Evolutionary conservation across 2,888 invertebrate genomes (phyloP), one percentile per base, ranked within the genome.

Genomic region (Athalia rosae): DNA sequence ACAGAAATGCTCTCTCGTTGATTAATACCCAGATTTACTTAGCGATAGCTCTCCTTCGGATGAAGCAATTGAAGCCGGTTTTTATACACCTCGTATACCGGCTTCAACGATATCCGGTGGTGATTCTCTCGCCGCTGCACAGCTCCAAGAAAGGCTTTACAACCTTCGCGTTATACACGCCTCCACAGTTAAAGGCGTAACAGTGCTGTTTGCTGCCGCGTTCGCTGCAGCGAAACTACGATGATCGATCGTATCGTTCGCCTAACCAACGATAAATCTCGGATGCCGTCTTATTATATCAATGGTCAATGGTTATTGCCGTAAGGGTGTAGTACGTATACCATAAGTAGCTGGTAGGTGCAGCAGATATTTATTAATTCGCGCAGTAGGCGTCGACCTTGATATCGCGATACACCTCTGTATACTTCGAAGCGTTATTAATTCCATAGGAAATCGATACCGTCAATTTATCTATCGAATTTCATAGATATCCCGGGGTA

Each of bases 1-100:
- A 62, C 15, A 41, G 6, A 9, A 8, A 58, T 7, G 9, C 28
- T 28, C 28, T 28, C 28, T 28, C 28, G 28, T 28, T 58, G 9
- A 4, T n/a, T 58, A n/a, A 7, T 11, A 58, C 58, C 7, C 41
- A 11, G 5, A 15, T 62, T 41, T 15, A 7, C 13, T 59, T n/a
- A 59, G 59, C 62, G 11, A 9, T 9, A 13, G 43, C 56, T 86
- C 87, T 85, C 85, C 85, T 85, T 85, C 83, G 85, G 86, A 88
- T 87, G 87, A 88, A 88, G 88, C 87, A 86, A 87, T 88, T 88
- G 84, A 81, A 85, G 85, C 84, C 85, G 84, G 85, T 83, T 85
- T 87, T 85, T 87, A 84, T 83, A 28, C n/a, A 53, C 56, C 6
- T 13, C 15, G 61, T 53, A 28, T 28, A 28, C 53, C 53, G 8